Base-by-base conservation (phyloP, 2,888 invertebrate species). In the Barypeithes pellucidus region DNA sequence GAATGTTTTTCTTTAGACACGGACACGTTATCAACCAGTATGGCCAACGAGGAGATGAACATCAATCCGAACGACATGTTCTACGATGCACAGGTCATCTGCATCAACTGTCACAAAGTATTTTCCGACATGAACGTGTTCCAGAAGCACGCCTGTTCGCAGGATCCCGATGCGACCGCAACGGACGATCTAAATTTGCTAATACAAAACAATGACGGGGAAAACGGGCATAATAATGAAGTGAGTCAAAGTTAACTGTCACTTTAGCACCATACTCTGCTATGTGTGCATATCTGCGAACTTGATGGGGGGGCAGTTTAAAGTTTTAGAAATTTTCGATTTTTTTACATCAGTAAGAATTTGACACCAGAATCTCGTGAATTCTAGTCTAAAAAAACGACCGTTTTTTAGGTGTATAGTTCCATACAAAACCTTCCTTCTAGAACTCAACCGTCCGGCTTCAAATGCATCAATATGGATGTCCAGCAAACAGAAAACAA, bases 81-180 rank as follows among this genome's bases (percentile, higher is more conserved):
- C 72, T 69, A 41, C 8, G 72, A 73, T 7, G 71, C 77, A 3
- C 78, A 75, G 24, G 77, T 79, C 18, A 75, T 79, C n/a, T 79
- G 79, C 66, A 74, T 79, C 61, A 75, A 73, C 61, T 79, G 79
- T 36, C 77, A 77, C 54, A 67, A 71, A 39, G 47, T 79, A 52
- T 79, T 76, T 70, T 39, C 73, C 0, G 76, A 54, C 59, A 72
- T 76, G 14, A 43, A 63, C 7, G 12, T 36, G 2, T 79, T 78
- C 18, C 76, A 78, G 61, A 74, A 67, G 22, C 79, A 79, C 39
- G 24, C 20, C 8, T 77, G 79, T 52, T 20, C 62, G 0, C 18
- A 50, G 7, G 36, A 50, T 12, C 20, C 47, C 1, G 11, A 47
- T 7, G 2, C 11, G 0, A 11, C 33, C 7, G 33, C 12, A 7